Conservation (phyloP, 2,797 vertebrate species). For the Varecia variegata region DNA sequence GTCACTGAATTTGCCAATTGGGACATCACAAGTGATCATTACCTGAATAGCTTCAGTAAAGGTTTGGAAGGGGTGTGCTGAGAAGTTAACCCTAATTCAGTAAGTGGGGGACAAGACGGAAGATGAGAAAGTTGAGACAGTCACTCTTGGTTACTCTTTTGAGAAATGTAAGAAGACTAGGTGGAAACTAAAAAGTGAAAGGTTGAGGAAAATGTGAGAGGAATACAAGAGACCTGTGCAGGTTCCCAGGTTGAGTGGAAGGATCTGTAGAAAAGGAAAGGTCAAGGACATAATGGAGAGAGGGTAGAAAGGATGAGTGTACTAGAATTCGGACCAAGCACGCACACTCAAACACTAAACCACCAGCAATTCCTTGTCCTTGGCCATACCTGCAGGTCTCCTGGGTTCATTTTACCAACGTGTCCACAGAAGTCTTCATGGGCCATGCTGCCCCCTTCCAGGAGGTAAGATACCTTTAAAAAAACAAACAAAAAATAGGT, state of each 20-base stretch:
- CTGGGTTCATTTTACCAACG: conserved; percentile 83
- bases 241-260: not conserved
- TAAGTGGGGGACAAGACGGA: not conserved
- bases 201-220: not conserved
- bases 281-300: not conserved
- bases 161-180: not conserved
- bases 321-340: not conserved
- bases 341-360: not conserved
- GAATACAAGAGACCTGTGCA: not conserved
- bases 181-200: not conserved
- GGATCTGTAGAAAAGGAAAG: not conserved
- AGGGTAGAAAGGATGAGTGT: not conserved
- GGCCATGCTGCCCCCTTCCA: conserved; percentile 83
- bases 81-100: not conserved
- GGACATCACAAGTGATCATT: not conserved
- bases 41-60: not conserved
- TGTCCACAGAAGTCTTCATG: conserved; percentile 90
- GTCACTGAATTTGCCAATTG: not conserved
- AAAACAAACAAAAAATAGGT: not conserved
- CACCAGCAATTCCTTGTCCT: not conserved
- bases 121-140: not conserved
- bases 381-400: conserved; percentile 87
- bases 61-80: not conserved
- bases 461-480: conserved; percentile 86
- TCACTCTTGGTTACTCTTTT: not conserved